phyloP scores from a whole-genome alignment of 2,888 invertebrate genomes.

The Cheilosia vernalis region DNA sequence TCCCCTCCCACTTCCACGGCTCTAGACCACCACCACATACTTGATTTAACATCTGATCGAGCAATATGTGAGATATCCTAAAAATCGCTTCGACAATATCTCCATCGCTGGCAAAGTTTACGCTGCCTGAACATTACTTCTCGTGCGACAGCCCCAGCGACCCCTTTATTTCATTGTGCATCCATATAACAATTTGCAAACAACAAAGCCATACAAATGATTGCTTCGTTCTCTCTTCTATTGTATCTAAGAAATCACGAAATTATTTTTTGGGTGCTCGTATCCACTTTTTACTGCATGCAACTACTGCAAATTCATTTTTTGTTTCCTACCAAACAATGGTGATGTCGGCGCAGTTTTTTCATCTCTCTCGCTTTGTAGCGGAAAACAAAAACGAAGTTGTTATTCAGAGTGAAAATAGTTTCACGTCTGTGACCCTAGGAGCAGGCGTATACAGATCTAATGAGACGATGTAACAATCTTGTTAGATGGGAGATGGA shows the following conservation, averaged over 20 bases:
- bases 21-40: too few relatives aligned
- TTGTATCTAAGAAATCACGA: slow-evolving; percentile 67
- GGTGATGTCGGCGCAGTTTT: slow-evolving; percentile 38
- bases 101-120: not conserved
- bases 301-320: slow-evolving; percentile 11
- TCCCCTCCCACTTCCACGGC: too few relatives aligned
- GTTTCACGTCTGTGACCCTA: slow-evolving; percentile 73
- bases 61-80: slow-evolving; percentile 1
- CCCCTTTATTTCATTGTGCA: slow-evolving; percentile 33
- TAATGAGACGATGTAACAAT: slow-evolving; percentile 71
- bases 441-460: slow-evolving; percentile 67
- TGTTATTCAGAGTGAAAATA: slow-evolving; percentile 74
- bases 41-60: not conserved
- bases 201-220: slow-evolving; percentile 65
- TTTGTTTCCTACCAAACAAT: slow-evolving; percentile 20
- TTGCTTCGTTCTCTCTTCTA: slow-evolving; percentile 13
- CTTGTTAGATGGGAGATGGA: slow-evolving; percentile 60
- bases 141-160: slow-evolving; percentile 11
- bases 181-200: slow-evolving; percentile 67
- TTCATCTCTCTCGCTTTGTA: slow-evolving; percentile 40
- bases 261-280: slow-evolving; percentile 42
- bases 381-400: slow-evolving; percentile 39
- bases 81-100: not conserved
- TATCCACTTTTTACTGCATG: not conserved
- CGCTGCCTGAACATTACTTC: not conserved